phyloP scores from a whole-genome alignment of 2,113 vertebrate genomes.

The Thunnus maccoyii region DNA sequence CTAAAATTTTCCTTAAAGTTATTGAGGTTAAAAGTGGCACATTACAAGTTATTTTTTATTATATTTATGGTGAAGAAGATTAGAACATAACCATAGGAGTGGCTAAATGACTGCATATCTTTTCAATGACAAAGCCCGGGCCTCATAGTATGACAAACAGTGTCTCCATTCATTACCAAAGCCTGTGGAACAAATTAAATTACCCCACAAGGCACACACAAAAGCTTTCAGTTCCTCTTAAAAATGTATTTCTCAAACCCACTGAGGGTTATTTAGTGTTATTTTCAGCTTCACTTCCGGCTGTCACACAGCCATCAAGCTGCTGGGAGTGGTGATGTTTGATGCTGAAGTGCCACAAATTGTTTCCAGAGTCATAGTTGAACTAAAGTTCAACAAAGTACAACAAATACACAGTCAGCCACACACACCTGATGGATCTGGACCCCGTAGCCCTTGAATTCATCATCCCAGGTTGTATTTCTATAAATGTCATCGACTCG shows the following conservation, averaged over 20 bases:
- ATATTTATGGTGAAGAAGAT: constrained; percentile 39
- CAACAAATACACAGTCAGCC: not conserved
- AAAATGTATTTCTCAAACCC: constrained; percentile 45
- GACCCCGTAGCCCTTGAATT: constrained; percentile 94
- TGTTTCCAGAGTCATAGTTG: not conserved
- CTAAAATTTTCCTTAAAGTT: not conserved
- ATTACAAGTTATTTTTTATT: constrained; percentile 34
- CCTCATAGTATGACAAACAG: constrained; percentile 58
- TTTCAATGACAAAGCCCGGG: constrained; percentile 53
- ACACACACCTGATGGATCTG: constrained; percentile 95
- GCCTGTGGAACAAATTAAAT: constrained; percentile 73
- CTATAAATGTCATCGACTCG: constrained; percentile 98
- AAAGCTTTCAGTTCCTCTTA: constrained; percentile 63
- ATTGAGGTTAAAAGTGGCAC: constrained; percentile 6
- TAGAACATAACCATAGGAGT: constrained; percentile 21
- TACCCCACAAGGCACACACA: constrained; percentile 55
- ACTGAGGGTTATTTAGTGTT: constrained; percentile 20
- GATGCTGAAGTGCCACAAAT: not conserved
- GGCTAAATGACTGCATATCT: constrained; percentile 68
- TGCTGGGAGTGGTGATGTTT: not conserved
- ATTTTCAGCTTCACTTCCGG: constrained; percentile 34
- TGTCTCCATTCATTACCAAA: constrained; percentile 70
- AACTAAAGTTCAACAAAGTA: not conserved
- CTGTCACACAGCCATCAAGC: not conserved
- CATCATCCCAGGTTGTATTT: constrained; percentile 95